Conservation (phyloP, 2,888 invertebrate genomes). For the Nemotelus nigrinus region DNA sequence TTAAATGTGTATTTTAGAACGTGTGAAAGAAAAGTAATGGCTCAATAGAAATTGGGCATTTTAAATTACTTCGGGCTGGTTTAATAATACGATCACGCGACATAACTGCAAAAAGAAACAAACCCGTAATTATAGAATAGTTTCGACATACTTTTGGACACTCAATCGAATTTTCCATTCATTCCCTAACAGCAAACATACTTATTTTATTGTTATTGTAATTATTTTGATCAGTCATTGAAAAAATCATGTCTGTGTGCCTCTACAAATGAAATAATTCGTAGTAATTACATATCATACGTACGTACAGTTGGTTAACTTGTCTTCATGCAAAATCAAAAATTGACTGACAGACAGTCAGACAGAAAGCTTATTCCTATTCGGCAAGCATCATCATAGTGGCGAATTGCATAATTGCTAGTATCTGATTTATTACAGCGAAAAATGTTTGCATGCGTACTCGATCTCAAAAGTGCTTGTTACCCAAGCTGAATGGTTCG, state of each 20-base stretch:
- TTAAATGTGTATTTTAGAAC: no score
- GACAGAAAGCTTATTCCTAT: background rate
- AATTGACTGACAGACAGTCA: slow-evolving; percentile 3
- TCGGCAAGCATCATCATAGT: background rate
- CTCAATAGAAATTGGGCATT: no score
- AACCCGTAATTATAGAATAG: no score
- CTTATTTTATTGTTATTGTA: background rate
- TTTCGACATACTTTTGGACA: no score
- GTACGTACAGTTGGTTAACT: background rate
- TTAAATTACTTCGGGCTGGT: no score
- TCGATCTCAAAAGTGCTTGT: background rate
- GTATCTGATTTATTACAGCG: background rate
- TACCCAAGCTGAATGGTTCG: background rate
- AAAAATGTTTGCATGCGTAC: slow-evolving; percentile 35
- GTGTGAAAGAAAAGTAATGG: no score
- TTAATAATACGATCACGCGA: no score
- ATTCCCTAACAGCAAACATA: no score
- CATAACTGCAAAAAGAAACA: no score
- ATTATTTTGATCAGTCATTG: background rate
- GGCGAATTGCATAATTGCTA: slow-evolving; percentile 14
- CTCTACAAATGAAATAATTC: background rate
- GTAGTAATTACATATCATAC: background rate
- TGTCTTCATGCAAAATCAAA: background rate
- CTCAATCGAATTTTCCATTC: no score
- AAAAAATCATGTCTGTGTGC: background rate